Evolutionary conservation across 1,140 invertebrate species (phyloP).

Genomic region (Bombus vancouverensis): DNA sequence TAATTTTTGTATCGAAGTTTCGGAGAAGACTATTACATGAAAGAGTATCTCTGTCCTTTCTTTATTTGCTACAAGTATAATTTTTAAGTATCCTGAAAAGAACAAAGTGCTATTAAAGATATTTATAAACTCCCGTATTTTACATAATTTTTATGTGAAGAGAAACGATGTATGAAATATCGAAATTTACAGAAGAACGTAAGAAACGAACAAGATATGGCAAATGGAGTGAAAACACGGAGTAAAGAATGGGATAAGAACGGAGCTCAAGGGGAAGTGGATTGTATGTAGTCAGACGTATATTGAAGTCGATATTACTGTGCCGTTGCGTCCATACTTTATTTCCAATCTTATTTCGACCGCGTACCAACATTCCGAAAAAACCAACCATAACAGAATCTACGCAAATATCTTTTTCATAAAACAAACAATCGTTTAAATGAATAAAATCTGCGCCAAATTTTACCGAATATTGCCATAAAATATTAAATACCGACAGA

Average conservation of each 20-base stretch:
- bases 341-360: neutral
- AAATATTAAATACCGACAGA: neutral
- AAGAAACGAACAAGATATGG: neutral
- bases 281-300: neutral
- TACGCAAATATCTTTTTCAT: neutral
- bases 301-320: neutral
- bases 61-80: neutral
- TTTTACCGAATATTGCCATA: neutral
- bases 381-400: no score
- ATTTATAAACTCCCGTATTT: neutral
- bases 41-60: neutral
- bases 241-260: neutral
- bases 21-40: neutral
- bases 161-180: neutral
- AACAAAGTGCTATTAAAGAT: neutral
- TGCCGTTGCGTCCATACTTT: no score
- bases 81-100: neutral
- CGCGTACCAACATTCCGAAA: no score
- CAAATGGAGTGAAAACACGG: neutral
- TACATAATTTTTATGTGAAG: neutral
- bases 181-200: neutral
- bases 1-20: neutral
- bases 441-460: neutral
- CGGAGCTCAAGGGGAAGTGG: neutral
- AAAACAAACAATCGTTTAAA: neutral